Evolutionary conservation across 2,888 invertebrate species (phyloP), one percentile per base, ranked within the genome.

Genomic region (Drosophila peninsularis): DNA sequence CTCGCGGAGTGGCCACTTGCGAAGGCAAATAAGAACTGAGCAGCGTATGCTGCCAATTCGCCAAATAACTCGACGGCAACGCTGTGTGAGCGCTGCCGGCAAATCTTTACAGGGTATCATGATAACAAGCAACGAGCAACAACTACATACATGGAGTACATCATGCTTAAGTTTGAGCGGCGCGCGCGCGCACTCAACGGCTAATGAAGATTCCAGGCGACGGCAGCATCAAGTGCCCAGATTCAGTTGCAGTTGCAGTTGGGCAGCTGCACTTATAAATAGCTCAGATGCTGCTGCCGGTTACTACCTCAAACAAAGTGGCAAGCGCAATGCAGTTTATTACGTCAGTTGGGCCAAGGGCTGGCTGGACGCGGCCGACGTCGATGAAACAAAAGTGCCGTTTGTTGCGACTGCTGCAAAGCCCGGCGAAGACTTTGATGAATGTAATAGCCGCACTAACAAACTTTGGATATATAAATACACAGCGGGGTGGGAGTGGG

Each of bases 371-470:
- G 36, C 27, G 37, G 47, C 39, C 13, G 44, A 44, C 44, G 32
- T 56, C 53, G 62, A 81, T 71, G 81, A 83, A 80, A 80, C 83
- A 71, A 65, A 80, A 57, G 54, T 50, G 53, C 54, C 73, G 39
- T 60, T 75, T 70, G 78, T 60, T 78, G 14, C 24, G 24, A 24
- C 24, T 24, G 24, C 24, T 24, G 24, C 24, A 24, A 5, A 2
- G 24, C 27, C 37, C 39, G 5, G 9, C n/a, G 36, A 62, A 66
- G 68, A 82, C 81, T 82, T 82, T 81, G 82, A 81, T 85, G 57
- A 65, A 81, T 85, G 85, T 45, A 62, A 62, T 67, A 30, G 63
- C 30, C 27, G 2, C 45, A n/a, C 32, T 21, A 56, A 55, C 54
- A 50, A 44, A 30, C 32, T 24, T 21, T 9, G 54, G 19, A 39